Evolutionary conservation across 1,140 invertebrate genomes (phyloP), one percentile per base, ranked within the genome.

Genomic region (Drosophila sp.): DNA sequence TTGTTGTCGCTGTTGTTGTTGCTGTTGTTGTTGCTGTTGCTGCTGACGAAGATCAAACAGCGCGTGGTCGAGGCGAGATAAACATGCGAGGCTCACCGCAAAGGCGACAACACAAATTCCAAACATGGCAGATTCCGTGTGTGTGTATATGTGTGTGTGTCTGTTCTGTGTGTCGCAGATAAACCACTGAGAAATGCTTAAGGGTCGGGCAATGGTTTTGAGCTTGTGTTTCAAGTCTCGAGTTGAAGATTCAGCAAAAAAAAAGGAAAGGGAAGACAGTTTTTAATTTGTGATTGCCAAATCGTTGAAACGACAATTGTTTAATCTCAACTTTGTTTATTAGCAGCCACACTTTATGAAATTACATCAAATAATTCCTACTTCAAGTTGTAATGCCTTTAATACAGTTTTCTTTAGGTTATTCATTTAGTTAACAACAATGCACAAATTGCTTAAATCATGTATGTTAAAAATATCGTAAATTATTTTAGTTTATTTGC

Each of bases 11-110:
- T 53, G 25, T 21, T 53, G 27, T 4, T 43, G 11, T 41, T 38
- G 16, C 21, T 43, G 7, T 27, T 32, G 16, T 36, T 16, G 7
- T 18, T 64, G 53, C 46, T 72, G 78, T 50, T 74, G 53, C 58
- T 81, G 81, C 81, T 78, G 82, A 87, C 82, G 63, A 82, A 84
- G 82, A 87, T 87, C 82, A 87, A 87, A 87, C 82, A 82, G 57
- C 75, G 72, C 62, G 41, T 86, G 81, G 63, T 63, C 75, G 57
- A 69, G 72, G 74, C 65, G 63, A 87, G 82, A 86, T 86, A 86
- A 86, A 78, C 82, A 78, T 86, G 82, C 78, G 75, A 81, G 71
- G 65, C 66, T 54, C 77, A 87, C 81, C 81, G 74, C 81, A 87
- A 81, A 87, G 80, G 81, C 84, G 81, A 86, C 81, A 81, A 84